Evolutionary conservation across 2,888 invertebrate species (phyloP).

Genomic region (Patella caerulea): DNA sequence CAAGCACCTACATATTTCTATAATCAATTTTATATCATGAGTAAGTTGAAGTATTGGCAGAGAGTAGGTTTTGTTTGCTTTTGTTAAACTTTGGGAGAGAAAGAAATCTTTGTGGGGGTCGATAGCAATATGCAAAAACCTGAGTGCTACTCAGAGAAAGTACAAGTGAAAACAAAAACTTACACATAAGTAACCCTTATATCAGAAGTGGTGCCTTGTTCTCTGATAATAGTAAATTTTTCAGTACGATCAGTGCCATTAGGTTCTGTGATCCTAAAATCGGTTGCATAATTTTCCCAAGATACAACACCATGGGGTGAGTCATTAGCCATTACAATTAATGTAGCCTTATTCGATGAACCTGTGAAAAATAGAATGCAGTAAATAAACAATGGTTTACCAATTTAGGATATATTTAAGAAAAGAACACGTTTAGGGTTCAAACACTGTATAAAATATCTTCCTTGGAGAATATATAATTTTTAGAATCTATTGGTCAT

Average conservation of each 20-base stretch:
- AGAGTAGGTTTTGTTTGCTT: too few species aligned
- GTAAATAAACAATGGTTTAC: too few species aligned
- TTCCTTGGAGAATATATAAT: too few species aligned
- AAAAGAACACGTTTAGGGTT: neutral
- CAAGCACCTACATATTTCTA: too few species aligned
- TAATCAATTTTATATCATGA: too few species aligned
- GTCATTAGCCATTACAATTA: slow-evolving; percentile 67
- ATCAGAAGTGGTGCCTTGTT: slow-evolving; percentile 61
- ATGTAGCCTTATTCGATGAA: slow-evolving; percentile 41
- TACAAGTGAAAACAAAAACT: slow-evolving; percentile 27
- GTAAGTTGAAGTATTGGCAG: too few species aligned
- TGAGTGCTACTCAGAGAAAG: too few species aligned
- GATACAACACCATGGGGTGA: slow-evolving; percentile 67
- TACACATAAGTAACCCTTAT: slow-evolving; percentile 63
- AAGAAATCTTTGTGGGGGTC: too few species aligned
- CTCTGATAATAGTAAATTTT: slow-evolving; percentile 53
- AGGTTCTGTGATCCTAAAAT: slow-evolving; percentile 53
- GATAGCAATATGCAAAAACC: too few species aligned
- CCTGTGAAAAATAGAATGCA: slow-evolving; percentile 34
- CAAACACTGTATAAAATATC: too few species aligned
- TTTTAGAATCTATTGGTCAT: too few species aligned
- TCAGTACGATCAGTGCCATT: slow-evolving; percentile 51
- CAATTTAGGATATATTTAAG: neutral
- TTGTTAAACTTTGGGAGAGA: too few species aligned
- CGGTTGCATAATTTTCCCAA: slow-evolving; percentile 52